A percentile compares a stretch with the other conserved stretches of the same genome.
phyloP scores from a whole-genome alignment of 2,888 invertebrate genomes.

The Terebella lapidaria region DNA sequence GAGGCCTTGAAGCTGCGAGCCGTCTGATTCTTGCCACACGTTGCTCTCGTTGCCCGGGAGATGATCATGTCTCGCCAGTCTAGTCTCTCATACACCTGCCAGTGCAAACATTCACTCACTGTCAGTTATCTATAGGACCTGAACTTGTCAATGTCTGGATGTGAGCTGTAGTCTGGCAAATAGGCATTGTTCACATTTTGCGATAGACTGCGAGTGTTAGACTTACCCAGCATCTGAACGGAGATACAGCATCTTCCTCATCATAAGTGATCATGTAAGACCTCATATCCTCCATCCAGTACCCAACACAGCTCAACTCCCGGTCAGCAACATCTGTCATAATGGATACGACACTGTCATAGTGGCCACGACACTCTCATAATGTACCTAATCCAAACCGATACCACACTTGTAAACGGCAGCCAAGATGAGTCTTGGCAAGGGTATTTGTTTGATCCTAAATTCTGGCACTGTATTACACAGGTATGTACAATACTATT shows the following conservation, averaged over 20 bases:
- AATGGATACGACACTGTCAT: background rate
- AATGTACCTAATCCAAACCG: no score
- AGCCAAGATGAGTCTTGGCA: no score
- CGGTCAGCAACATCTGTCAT: slow-evolving; percentile 80
- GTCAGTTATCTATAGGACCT: no score
- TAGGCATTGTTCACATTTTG: background rate
- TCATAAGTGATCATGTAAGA: slow-evolving; percentile 95
- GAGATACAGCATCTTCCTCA: slow-evolving; percentile 89
- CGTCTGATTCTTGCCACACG: slow-evolving; percentile 83
- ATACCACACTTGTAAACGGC: no score
- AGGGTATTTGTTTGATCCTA: no score
- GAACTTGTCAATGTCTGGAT: no score
- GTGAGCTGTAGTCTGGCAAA: background rate
- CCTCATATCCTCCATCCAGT: slow-evolving; percentile 95
- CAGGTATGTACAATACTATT: no score
- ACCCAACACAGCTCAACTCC: slow-evolving; percentile 93
- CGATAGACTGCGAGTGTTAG: background rate
- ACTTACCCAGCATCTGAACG: slow-evolving; percentile 90
- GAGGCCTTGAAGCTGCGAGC: slow-evolving; percentile 84
- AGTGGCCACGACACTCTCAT: no score
- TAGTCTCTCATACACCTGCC: slow-evolving; percentile 74
- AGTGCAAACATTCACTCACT: background rate
- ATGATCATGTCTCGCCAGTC: slow-evolving; percentile 82
- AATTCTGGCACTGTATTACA: no score
- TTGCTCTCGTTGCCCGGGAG: slow-evolving; percentile 85